Evolutionary conservation across 1,140 invertebrate genomes (phyloP), one percentile per base, ranked within the genome.

Genomic region (Drosophila sechellia): DNA sequence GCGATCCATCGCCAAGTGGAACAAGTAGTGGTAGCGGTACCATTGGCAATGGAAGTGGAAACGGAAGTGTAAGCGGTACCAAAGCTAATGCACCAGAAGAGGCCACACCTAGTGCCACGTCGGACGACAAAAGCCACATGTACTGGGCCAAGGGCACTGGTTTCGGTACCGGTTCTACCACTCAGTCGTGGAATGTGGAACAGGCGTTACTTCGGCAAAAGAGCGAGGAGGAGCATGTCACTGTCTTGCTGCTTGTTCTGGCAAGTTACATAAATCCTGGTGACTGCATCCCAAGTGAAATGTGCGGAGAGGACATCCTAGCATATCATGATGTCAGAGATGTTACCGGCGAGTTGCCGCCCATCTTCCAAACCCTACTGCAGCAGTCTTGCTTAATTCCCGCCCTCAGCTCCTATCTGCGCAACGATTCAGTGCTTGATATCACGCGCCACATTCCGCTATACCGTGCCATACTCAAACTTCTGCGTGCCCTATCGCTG

Each of bases 131-230:
- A 76, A 95, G 95, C 1, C 97, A 98, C 86, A 93, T 97, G 66
- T 98, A 98, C 92, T 99, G 98, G 98, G 98, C 98, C 0, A 98
- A 98, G 90, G 96, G 95, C 6, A 98, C 98, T 1, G 98, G 98
- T 4, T 99, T 98, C 92, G 98, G 98, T 12, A 98, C 98, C 0
- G 98, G 98, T 1, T 98, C 97, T 1, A 99, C 97, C 2, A 96
- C 97, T 58, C 98, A 98, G 84, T 97, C 96, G 31, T 99, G 98
- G 98, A 98, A 99, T 92, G 97, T 98, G 10, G 97, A 98, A 84
- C 96, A 98, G 84, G 97, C 97, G 25, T 92, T 99, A n/a, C 91
- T 97, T 50, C 94, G 97, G 11, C 97, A 98, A 91, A 95, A 95
- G 49, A 96, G 96, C 71, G 97, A 99, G 92, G 98, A 99, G 90